Conservation (phyloP, 1,140 invertebrate species). For the Hyles euphorbiae region DNA sequence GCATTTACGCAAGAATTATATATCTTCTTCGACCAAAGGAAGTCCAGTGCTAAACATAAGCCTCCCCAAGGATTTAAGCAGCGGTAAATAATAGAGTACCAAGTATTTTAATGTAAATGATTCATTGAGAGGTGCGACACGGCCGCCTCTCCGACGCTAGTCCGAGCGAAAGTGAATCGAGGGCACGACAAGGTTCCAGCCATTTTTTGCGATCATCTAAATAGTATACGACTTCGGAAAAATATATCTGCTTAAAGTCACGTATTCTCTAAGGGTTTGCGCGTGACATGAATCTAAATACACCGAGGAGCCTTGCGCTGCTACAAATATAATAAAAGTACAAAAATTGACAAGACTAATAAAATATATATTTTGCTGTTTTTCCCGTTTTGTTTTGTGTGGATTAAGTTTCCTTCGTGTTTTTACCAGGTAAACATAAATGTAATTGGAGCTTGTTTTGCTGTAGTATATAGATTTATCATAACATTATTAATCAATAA, state of each 20-base stretch:
- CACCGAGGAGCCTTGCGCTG: background rate
- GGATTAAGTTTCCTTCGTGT: background rate
- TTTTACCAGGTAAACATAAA: too few relatives aligned
- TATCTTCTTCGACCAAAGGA: too few relatives aligned
- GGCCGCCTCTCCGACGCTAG: conserved; percentile 8
- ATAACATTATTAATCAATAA: too few relatives aligned
- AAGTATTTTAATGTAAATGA: conserved; percentile 9
- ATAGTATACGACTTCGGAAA: conserved; percentile 16
- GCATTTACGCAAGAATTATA: too few relatives aligned
- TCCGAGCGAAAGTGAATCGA: conserved; percentile 33
- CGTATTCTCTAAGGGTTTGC: conserved; percentile 20
- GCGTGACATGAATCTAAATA: conserved; percentile 11
- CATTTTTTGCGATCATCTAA: conserved; percentile 24
- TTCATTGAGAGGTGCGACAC: conserved; percentile 18
- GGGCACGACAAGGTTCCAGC: conserved; percentile 28
- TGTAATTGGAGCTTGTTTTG: too few relatives aligned
- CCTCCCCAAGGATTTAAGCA: too few relatives aligned
- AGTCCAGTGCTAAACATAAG: too few relatives aligned
- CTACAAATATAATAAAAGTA: conserved; percentile 5
- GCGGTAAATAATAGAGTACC: background rate
- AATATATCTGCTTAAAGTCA: conserved; percentile 22
- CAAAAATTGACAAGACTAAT: conserved; percentile 3
- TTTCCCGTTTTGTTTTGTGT: background rate
- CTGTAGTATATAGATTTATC: too few relatives aligned
- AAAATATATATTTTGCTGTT: conserved; percentile 4